These are phyloP conservation scores for Uromys caudimaculatus DNA, from an alignment of 2,797 vertebrate species.

Conservation along the genomic window DNA sequence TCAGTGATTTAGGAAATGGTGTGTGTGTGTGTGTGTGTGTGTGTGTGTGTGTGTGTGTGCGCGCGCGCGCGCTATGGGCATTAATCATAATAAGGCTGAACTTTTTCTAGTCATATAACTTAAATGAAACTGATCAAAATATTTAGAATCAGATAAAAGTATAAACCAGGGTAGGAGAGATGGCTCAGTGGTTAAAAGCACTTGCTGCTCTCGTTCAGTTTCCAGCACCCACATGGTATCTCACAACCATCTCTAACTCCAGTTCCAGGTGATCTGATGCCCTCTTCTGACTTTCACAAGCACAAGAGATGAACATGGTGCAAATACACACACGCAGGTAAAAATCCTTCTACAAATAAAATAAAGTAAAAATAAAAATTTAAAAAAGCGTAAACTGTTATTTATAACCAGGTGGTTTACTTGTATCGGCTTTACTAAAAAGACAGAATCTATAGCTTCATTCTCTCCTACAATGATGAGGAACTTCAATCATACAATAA, in stretches of 20 bases:
- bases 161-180: neutral
- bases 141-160: neutral
- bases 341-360: neutral
- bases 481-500: neutral
- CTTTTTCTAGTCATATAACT: neutral
- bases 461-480: neutral
- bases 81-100: neutral
- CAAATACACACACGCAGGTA: neutral
- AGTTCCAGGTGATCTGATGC: neutral
- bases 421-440: neutral
- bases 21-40: too few relatives aligned
- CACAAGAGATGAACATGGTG: neutral
- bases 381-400: neutral
- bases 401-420: neutral
- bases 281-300: neutral
- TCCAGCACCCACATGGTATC: neutral
- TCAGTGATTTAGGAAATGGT: neutral
- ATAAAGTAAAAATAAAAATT: neutral
- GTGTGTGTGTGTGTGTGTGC: too few relatives aligned
- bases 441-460: neutral
- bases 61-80: neutral
- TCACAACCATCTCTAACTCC: neutral
- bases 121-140: constrained; percentile 40
- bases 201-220: neutral
- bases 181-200: neutral